These are phyloP conservation scores for Hydrozoanthus tunicans DNA, from an alignment of 64 coral and sea anemone species.

Conservation along the genomic window DNA sequence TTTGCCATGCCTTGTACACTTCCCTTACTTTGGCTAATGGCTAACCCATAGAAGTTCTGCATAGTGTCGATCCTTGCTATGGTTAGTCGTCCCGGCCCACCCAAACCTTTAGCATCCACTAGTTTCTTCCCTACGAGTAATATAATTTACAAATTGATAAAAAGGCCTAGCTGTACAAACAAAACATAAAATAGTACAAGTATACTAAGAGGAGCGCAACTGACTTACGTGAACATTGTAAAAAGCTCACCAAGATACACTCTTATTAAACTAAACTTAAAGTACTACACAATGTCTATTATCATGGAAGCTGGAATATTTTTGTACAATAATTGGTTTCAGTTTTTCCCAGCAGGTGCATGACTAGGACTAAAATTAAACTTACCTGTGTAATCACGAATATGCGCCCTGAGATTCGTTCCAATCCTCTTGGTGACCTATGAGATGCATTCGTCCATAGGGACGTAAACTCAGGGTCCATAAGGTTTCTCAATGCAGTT, in stretches of 20 bases:
- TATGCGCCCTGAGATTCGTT: conserved; percentile 16
- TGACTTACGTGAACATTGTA: too few relatives aligned
- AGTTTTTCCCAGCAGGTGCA: background rate
- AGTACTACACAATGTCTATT: too few relatives aligned
- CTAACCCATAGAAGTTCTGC: conserved; percentile 58
- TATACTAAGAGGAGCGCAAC: too few relatives aligned
- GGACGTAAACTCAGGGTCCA: conserved; percentile 21
- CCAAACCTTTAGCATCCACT: background rate
- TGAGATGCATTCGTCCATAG: conserved; percentile 28
- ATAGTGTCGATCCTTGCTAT: conserved; percentile 50
- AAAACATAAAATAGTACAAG: too few relatives aligned
- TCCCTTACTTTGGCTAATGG: conserved; percentile 57
- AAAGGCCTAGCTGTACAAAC: background rate
- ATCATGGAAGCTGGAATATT: too few relatives aligned
- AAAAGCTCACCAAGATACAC: too few relatives aligned
- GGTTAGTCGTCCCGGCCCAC: conserved; percentile 40
- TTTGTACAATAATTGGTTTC: background rate
- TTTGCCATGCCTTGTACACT: conserved; percentile 60
- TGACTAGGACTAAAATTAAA: background rate
- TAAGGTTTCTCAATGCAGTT: conserved; percentile 9
- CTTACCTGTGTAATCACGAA: conserved; percentile 51
- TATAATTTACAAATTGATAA: too few relatives aligned
- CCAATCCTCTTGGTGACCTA: conserved; percentile 40
- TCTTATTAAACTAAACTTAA: too few relatives aligned
- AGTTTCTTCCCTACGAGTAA: background rate